Base-by-base conservation (phyloP, 2,888 invertebrate genomes). In the Eudasyphora cyanicolor region DNA sequence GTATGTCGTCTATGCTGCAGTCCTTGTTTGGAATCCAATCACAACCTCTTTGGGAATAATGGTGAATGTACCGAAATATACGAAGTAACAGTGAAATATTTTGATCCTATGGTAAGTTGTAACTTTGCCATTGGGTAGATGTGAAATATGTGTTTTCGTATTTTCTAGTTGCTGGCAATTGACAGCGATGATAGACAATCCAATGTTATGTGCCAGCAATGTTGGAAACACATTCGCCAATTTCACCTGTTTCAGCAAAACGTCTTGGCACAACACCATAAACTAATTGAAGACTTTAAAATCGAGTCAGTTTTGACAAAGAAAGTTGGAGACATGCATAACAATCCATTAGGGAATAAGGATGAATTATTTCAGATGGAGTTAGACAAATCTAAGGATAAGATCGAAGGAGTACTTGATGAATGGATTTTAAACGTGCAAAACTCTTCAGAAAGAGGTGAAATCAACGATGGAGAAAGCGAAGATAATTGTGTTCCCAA, bases 11-110 rank as follows among this genome's bases (percentile, higher is more conserved):
- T 71, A 7, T 71, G 49, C 27, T 54, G 54, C 24, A 21, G 29
- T n/a, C 4, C 21, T 17, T 14, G 49, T n/a, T 54, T 51, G n/a
- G 38, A 7, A 35, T 17, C 51, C 19, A n/a, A 14, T 27, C 67
- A 64, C 42, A n/a, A 60, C 1, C 76, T 32, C 38, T 60, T 38
- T 24, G 67, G 35, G 0, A n/a, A 19, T 6, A 2, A 21, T 21
- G 67, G 51, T 0, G 70, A 76, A 6, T 51, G 62, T n/a, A 80
- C 62, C 29, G n/a, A 70, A 29, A 8, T 76, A 2, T 80, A 76
- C 29, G 76, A 76, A 62, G 71, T 76, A 12, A 76, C 76, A n/a
- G 80, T 71, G 1, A 80, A 67, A 74, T 79, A 67, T 79, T 79
- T 79, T 32, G 79, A 79, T 74, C 79, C 79, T 5, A 79, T 79